Conservation (phyloP, 2,797 vertebrate species). For the Falco columbarius region DNA sequence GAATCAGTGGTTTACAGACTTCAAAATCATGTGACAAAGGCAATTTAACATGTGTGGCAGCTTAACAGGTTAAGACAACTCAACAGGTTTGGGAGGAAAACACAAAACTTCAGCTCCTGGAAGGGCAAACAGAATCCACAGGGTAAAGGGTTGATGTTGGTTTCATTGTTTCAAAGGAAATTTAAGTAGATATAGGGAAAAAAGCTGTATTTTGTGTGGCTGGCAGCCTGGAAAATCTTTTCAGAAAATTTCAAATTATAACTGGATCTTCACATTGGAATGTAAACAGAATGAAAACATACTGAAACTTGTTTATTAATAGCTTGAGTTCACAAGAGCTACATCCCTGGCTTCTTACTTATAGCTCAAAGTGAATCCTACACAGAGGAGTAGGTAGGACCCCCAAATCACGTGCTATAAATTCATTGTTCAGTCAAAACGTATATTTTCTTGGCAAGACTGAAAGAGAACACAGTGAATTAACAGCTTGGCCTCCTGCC, state of each 20-base stretch:
- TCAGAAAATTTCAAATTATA: background rate
- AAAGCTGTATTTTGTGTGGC: background rate
- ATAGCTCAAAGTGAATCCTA: background rate
- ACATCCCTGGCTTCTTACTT: background rate
- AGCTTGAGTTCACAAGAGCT: background rate
- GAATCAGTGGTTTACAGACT: background rate
- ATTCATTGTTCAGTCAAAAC: background rate
- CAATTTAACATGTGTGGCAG: background rate
- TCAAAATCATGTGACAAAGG: background rate
- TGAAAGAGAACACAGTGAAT: background rate
- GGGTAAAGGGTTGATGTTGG: background rate
- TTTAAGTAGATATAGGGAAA: background rate
- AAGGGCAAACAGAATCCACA: background rate
- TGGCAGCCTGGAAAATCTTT: slow-evolving; percentile 15
- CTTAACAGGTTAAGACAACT: background rate
- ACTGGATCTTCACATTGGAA: background rate
- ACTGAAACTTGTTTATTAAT: background rate
- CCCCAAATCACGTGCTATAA: background rate
- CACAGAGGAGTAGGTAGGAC: background rate
- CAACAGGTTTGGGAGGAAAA: background rate
- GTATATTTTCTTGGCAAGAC: background rate
- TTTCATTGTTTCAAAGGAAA: slow-evolving; percentile 32
- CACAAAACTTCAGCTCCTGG: background rate
- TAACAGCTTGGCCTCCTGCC: background rate
- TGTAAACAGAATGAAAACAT: background rate